A percentile compares a stretch with the other conserved stretches of the same genome.
Evolutionary conservation across 1,140 invertebrate species (phyloP).

Genomic region (Ditylenchus dipsaci): DNA sequence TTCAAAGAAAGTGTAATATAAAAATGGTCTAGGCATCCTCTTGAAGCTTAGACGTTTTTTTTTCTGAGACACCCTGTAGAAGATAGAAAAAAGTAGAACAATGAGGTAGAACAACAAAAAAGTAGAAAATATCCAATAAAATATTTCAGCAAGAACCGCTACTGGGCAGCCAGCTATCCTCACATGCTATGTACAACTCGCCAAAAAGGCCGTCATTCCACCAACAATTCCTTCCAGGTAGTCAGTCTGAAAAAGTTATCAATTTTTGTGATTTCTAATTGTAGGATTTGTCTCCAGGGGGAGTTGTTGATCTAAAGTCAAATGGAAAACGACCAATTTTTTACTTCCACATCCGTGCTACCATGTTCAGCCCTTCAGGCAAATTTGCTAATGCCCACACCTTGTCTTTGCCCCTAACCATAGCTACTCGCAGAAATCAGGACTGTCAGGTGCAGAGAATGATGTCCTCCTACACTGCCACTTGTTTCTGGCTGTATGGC

Average conservation of each 20-base stretch:
- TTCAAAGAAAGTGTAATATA: too few species aligned
- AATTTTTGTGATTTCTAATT: constrained; percentile 11
- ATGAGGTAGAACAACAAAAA: too few species aligned
- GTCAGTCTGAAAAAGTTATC: background rate
- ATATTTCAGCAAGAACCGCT: constrained; percentile 43
- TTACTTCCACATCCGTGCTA: constrained; percentile 55
- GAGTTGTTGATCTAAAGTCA: constrained; percentile 40
- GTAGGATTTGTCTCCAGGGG: constrained; percentile 52
- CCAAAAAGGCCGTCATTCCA: constrained; percentile 55
- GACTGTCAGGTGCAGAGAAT: constrained; percentile 57
- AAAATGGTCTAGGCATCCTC: too few species aligned
- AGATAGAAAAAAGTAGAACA: too few species aligned
- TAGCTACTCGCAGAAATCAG: constrained; percentile 53
- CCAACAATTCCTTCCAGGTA: constrained; percentile 56
- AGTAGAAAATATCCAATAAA: too few species aligned
- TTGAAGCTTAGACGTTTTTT: too few species aligned
- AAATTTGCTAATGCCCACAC: constrained; percentile 55
- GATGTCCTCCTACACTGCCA: constrained; percentile 57
- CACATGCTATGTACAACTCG: constrained; percentile 55
- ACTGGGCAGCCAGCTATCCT: constrained; percentile 56
- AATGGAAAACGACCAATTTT: constrained; percentile 56
- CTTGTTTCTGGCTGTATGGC: constrained; percentile 58
- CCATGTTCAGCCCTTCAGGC: constrained; percentile 57
- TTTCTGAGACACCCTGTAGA: too few species aligned
- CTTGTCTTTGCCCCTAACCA: constrained; percentile 55